These are phyloP conservation scores for Enoplosus armatus DNA, from an alignment of 2,797 vertebrate species.

Conservation along the genomic window DNA sequence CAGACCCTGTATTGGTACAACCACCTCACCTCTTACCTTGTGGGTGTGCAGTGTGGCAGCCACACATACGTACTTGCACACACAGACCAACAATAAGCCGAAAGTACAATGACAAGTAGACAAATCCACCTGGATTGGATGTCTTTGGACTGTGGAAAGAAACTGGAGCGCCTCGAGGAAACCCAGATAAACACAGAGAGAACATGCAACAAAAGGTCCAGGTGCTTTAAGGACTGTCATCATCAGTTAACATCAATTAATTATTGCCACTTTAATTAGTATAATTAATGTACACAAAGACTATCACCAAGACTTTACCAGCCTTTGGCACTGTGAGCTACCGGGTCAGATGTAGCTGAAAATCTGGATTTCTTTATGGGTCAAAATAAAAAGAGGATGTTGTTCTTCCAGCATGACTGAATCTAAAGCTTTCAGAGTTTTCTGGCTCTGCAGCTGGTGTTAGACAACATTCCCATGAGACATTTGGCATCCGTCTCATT, in stretches of 20 bases:
- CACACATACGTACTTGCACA: not conserved
- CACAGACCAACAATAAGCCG: not conserved
- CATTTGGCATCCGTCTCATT: slow-evolving; percentile 23
- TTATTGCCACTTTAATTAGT: not conserved
- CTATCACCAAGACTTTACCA: not conserved
- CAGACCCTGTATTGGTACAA: slow-evolving; percentile 24
- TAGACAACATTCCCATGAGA: slow-evolving; percentile 4
- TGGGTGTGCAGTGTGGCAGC: not conserved
- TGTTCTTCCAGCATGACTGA: not conserved
- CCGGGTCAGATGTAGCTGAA: not conserved
- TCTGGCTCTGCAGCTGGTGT: not conserved
- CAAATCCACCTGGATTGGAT: not conserved
- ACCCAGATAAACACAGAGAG: not conserved
- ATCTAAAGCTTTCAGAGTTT: not conserved
- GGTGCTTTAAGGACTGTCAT: not conserved
- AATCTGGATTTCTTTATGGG: not conserved
- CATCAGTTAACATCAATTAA: not conserved
- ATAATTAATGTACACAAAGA: not conserved
- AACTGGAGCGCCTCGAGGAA: not conserved
- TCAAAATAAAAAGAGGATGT: not conserved
- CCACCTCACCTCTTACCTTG: not conserved
- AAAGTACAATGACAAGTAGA: not conserved
- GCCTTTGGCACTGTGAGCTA: not conserved
- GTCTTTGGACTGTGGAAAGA: not conserved
- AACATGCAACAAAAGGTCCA: not conserved